Evolutionary conservation across 2,113 vertebrate genomes (phyloP), one percentile per base, ranked within the genome.

Genomic region (Elaphurus davidianus): DNA sequence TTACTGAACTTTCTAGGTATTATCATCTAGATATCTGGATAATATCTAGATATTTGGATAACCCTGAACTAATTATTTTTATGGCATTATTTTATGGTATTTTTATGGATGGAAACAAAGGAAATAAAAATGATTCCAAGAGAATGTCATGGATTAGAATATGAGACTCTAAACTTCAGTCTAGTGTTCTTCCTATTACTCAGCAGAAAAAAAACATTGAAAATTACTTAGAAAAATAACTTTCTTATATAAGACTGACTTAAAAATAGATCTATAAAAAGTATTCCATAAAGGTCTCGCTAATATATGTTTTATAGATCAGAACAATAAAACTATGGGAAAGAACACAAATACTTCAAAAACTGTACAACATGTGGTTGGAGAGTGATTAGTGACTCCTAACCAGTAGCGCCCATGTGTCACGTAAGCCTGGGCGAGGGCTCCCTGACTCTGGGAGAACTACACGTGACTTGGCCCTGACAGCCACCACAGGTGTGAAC

Each of bases 21-120:
- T 74, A 74, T 74, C 67, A 74, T 74, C 36, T 74, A 40, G 87
- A 74, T 55, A 40, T 50, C 14, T 90, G 78, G 40, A 60, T 87
- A 52, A 67, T 71, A 71, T 12, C n/a, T 40, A 71, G 87, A 83
- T 67, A 59, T 59, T 16, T 90, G 60, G 40, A 60, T 84, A 59
- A 78, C 7, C 30, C n/a, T n/a, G 23, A 84, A n/a, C 62, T 71
- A 91, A 62, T 36, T 88, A 91, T 23, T 33, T 10, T 71, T 71
- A 71, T 85, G 64, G 28, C 64, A 93, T 71, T 40, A 40, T 71
- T 74, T 71, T 12, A 71, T 71, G 67, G 19, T 23, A 40, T 40
- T 47, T 95, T 91, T 85, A 95, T 64, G 30, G n/a, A 45, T 27
- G 40, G 54, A 79, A 97, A 93, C n/a, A 81, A 95, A 30, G 74